Evolutionary conservation across 2,888 invertebrate genomes (phyloP).

Genomic region (Anticlea derivata): DNA sequence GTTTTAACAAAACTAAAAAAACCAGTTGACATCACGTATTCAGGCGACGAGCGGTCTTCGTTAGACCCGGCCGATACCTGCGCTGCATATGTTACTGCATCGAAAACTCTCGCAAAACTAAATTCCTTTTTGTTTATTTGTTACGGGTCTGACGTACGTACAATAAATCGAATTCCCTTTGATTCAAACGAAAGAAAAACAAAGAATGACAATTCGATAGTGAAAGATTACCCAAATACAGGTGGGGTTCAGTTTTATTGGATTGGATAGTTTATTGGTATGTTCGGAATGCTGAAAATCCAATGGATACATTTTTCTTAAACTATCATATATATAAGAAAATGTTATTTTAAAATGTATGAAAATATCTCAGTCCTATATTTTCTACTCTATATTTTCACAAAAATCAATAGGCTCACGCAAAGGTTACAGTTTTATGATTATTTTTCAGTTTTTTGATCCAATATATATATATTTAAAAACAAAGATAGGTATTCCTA

Average conservation of each 20-base stretch:
- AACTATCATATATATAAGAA: too few relatives aligned
- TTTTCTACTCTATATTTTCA: too few relatives aligned
- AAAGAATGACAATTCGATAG: conserved; percentile 44
- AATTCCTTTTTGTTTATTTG: conserved; percentile 75
- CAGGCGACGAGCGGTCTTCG: conserved; percentile 70
- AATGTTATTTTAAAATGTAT: too few relatives aligned
- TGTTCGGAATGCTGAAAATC: neutral
- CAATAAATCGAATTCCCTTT: conserved; percentile 77
- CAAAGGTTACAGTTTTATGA: too few relatives aligned
- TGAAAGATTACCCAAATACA: conserved; percentile 25
- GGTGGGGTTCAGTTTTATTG: conserved; percentile 15
- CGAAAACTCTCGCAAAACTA: conserved; percentile 63
- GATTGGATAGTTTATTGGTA: neutral
- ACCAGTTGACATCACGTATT: conserved; percentile 72
- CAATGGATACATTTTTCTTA: too few relatives aligned
- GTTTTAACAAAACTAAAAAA: conserved; percentile 36
- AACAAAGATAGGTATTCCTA: too few relatives aligned
- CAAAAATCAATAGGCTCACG: too few relatives aligned
- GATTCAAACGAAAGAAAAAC: conserved; percentile 66
- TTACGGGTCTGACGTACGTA: conserved; percentile 69
- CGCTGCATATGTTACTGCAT: conserved; percentile 77
- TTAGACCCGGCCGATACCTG: conserved; percentile 77
- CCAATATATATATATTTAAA: too few relatives aligned
- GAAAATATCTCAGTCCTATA: too few relatives aligned
- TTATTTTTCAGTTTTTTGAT: too few relatives aligned